Evolutionary conservation across 1,140 invertebrate species (phyloP).

Genomic region (Aphelenchoides fujianensis): DNA sequence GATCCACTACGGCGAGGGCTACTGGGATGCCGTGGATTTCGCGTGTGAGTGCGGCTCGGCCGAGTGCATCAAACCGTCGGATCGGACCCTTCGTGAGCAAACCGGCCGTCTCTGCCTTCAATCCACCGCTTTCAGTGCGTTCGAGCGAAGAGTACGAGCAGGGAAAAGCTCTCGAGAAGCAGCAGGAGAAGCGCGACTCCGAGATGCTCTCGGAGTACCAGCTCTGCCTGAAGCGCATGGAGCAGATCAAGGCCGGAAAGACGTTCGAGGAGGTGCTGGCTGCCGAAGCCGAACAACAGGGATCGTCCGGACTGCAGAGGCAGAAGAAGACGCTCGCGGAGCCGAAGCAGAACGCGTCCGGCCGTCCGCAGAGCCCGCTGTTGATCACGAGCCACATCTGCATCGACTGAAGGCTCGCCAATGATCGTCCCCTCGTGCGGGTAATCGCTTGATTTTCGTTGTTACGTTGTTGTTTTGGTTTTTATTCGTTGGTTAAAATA

Average conservation of each 20-base stretch:
- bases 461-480: too few species aligned
- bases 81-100: too few species aligned
- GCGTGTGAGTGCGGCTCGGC: slow-evolving; percentile 14
- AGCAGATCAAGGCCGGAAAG: neutral
- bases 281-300: neutral
- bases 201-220: neutral
- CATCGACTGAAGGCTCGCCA: neutral
- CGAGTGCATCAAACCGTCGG: slow-evolving; percentile 20
- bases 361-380: neutral
- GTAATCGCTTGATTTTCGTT: too few species aligned
- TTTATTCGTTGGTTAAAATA: too few species aligned
- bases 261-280: neutral
- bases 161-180: neutral
- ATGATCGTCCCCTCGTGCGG: too few species aligned
- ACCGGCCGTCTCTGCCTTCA: too few species aligned
- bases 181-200: neutral
- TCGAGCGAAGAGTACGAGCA: neutral
- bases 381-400: neutral
- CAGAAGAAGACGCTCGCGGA: neutral
- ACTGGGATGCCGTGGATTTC: neutral
- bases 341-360: too few species aligned
- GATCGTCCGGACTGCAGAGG: too few species aligned
- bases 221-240: neutral
- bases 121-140: too few species aligned
- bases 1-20: slow-evolving; percentile 19